Conservation (phyloP, 2,797 vertebrate genomes). For the Eremophila alpestris region DNA sequence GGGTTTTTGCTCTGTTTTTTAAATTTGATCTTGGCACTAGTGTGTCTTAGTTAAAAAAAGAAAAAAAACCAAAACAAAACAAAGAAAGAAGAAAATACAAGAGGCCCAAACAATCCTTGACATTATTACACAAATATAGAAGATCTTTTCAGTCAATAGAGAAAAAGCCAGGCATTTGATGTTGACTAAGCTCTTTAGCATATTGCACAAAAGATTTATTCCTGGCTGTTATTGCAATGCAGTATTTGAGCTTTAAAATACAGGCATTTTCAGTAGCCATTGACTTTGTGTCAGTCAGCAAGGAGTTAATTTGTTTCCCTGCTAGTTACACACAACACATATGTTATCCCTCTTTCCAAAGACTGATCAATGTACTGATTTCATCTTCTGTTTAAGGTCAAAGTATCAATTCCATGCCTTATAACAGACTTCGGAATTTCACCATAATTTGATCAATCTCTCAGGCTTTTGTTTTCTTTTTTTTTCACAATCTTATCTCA, state of each 20-base stretch:
- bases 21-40: not conserved
- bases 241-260: not conserved
- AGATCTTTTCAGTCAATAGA: not conserved
- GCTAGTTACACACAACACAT: not conserved
- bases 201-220: not conserved
- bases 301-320: constrained; percentile 23
- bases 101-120: not conserved
- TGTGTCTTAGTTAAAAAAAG: not conserved
- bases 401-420: not conserved
- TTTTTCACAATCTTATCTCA: not conserved
- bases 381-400: constrained; percentile 9
- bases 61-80: not conserved
- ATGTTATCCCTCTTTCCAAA: not conserved
- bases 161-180: not conserved
- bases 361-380: constrained; percentile 21
- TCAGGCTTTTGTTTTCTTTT: not conserved
- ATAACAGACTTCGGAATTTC: not conserved
- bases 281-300: not conserved
- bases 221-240: not conserved
- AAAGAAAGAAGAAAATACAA: not conserved
- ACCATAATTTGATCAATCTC: not conserved
- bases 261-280: not conserved
- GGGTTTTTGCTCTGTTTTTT: fast-evolving
- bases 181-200: not conserved
- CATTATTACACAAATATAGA: not conserved